phyloP scores from a whole-genome alignment of 2,888 invertebrate genomes.

The Pseudoips prasinana region DNA sequence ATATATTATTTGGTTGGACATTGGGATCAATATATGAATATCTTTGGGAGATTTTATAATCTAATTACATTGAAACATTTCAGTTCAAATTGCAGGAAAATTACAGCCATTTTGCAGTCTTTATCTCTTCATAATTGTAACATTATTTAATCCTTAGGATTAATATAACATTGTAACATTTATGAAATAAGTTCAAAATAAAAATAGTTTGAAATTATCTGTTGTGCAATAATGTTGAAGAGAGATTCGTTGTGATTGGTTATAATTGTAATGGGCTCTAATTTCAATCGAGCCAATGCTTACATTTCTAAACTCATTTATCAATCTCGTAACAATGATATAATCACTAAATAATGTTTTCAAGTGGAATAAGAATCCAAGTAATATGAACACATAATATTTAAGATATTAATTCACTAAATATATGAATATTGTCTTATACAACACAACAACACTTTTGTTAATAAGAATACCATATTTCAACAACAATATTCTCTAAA shows the following conservation, averaged over 20 bases:
- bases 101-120: conserved; percentile 37
- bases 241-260: conserved; percentile 15
- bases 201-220: conserved; percentile 1
- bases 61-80: conserved; percentile 28
- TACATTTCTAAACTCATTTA: no score
- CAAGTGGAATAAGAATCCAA: no score
- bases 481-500: no score
- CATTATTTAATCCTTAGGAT: conserved; percentile 19
- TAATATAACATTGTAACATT: conserved; percentile 17
- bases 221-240: background rate
- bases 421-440: no score
- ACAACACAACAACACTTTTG: no score
- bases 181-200: conserved; percentile 26
- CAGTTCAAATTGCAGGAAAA: conserved; percentile 32
- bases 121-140: conserved; percentile 28
- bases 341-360: no score
- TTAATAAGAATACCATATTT: no score
- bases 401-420: no score
- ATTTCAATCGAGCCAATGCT: conserved; percentile 38
- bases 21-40: conserved; percentile 15
- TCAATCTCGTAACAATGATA: no score
- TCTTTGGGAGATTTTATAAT: conserved; percentile 26
- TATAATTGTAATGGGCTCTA: conserved; percentile 27
- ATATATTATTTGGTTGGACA: conserved; percentile 17
- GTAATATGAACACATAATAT: no score